phyloP scores from a whole-genome alignment of 37 sponge, comb jelly and placozoan species.

The Geodia barretti region DNA sequence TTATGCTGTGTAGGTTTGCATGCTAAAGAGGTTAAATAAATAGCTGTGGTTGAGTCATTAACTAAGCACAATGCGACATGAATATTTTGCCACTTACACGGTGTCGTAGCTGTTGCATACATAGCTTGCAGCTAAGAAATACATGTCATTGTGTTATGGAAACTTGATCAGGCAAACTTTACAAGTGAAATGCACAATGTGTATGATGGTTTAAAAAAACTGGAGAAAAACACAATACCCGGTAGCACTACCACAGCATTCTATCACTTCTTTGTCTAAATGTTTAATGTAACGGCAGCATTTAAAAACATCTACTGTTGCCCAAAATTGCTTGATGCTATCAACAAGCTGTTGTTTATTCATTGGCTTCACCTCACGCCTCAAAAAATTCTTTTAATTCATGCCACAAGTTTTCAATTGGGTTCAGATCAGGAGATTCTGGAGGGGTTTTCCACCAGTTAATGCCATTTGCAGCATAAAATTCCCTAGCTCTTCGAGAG shows the following conservation, averaged over 20 bases:
- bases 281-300: conserved; percentile 21
- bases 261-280: conserved; percentile 12
- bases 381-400: conserved; percentile 19
- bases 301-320: conserved; percentile 8
- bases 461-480: not conserved
- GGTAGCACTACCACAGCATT: conserved; percentile 11
- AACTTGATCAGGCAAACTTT: no score
- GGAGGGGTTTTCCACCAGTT: conserved; percentile 35
- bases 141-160: no score
- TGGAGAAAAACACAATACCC: no score
- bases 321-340: conserved; percentile 26
- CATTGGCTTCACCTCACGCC: conserved; percentile 26
- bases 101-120: no score
- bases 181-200: no score
- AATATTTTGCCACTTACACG: no score
- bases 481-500: conserved; percentile 9
- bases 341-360: conserved; percentile 26
- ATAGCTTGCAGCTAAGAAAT: no score
- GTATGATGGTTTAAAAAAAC: no score
- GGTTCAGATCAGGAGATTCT: conserved; percentile 30
- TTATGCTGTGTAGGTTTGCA: no score
- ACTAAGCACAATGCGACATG: no score
- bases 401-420: conserved; percentile 34
- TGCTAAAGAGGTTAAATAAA: no score
- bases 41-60: no score